Evolutionary conservation across 2,888 invertebrate genomes (phyloP).

Genomic region (Torymus tubicola): DNA sequence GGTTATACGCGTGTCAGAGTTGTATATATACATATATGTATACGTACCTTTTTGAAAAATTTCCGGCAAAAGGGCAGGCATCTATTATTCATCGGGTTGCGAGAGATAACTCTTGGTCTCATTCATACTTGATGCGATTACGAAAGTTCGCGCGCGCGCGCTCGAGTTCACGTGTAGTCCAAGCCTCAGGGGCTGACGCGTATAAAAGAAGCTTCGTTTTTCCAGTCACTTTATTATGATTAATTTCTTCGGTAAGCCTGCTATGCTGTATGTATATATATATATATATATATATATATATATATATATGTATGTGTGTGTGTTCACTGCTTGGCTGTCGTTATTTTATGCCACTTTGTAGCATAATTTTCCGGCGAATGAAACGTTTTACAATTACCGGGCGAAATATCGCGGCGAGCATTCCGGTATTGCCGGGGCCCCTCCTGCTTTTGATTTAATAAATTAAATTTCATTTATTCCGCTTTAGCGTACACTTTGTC

Average conservation of each 20-base stretch:
- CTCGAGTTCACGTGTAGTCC: not conserved
- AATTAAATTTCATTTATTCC: constrained; percentile 21
- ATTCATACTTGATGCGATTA: constrained; percentile 37
- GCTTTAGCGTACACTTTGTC: constrained; percentile 2
- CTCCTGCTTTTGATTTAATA: not conserved
- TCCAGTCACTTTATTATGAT: not conserved
- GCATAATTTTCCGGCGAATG: too few species aligned
- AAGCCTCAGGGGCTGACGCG: too few species aligned
- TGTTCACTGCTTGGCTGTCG: too few species aligned
- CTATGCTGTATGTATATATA: too few species aligned
- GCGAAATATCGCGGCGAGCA: not conserved
- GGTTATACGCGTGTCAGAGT: not conserved
- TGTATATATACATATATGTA: not conserved
- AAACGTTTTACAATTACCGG: not conserved
- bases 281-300: too few species aligned
- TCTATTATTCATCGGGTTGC: constrained; percentile 46
- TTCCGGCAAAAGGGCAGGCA: constrained; percentile 9
- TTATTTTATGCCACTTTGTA: too few species aligned
- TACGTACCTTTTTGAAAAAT: constrained; percentile 43
- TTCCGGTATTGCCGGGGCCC: too few species aligned
- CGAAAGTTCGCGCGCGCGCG: constrained; percentile 11
- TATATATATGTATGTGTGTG: too few species aligned
- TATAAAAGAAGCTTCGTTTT: constrained; percentile 18
- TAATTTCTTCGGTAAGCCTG: not conserved
- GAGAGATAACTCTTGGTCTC: constrained; percentile 22